These are phyloP conservation scores for Tupaia chinensis DNA, from an alignment of 2,113 vertebrate species.

Conservation along the genomic window DNA sequence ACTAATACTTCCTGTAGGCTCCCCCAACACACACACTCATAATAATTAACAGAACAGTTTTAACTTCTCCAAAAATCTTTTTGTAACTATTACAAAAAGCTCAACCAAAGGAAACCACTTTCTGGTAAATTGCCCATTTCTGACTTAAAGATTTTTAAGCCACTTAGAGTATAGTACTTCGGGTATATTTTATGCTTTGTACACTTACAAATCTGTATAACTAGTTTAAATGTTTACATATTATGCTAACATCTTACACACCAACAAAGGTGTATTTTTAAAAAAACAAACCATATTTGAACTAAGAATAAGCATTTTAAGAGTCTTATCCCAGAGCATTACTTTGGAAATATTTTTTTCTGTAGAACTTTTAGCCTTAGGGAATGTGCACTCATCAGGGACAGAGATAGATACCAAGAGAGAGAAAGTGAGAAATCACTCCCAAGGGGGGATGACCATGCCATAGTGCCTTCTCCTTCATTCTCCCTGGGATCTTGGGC, in stretches of 20 bases:
- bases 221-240: slow-evolving; percentile 23
- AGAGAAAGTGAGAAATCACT: too few relatives aligned
- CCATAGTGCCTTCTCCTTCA: too few relatives aligned
- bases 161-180: not conserved
- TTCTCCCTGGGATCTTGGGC: too few relatives aligned
- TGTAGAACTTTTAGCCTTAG: too few relatives aligned
- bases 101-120: slow-evolving; percentile 48
- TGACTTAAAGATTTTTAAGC: not conserved
- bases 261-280: not conserved
- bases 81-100: not conserved
- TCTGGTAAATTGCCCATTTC: not conserved
- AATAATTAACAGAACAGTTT: slow-evolving; percentile 9
- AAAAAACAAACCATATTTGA: slow-evolving; percentile 21
- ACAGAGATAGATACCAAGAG: too few relatives aligned
- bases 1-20: not conserved
- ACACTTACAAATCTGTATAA: not conserved
- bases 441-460: too few relatives aligned
- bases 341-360: not conserved
- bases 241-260: slow-evolving; percentile 14
- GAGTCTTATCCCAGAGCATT: slow-evolving; percentile 13
- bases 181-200: not conserved
- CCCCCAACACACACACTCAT: not conserved
- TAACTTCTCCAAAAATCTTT: not conserved
- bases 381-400: too few relatives aligned
- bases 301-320: slow-evolving; percentile 6